Conservation (phyloP, 2,113 vertebrate genomes). For the Nestor notabilis region DNA sequence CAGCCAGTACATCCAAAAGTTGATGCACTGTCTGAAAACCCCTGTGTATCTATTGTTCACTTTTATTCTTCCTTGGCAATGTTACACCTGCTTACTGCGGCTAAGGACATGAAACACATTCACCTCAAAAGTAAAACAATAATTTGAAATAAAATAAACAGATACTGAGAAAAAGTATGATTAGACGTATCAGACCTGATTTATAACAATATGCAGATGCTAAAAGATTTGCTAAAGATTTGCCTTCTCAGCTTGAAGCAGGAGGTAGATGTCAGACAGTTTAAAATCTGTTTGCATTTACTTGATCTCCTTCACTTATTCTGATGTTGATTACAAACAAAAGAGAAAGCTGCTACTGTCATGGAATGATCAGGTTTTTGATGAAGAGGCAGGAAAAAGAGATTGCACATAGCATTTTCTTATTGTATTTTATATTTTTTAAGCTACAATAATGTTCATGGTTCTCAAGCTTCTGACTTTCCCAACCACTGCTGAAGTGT, state of each 20-base stretch:
- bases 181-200: background rate
- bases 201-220: background rate
- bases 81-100: background rate
- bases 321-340: background rate
- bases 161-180: background rate
- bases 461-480: background rate
- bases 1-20: background rate
- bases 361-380: background rate
- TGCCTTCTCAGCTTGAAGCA: background rate
- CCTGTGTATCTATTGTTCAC: background rate
- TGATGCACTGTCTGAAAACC: background rate
- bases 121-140: background rate
- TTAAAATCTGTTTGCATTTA: background rate
- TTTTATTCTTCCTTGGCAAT: background rate
- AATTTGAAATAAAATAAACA: background rate
- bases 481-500: background rate
- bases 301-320: background rate
- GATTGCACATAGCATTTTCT: background rate
- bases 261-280: background rate
- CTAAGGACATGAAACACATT: background rate
- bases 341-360: background rate
- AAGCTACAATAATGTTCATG: background rate
- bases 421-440: background rate
- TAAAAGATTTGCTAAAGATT: background rate
- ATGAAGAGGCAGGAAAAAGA: background rate